These are phyloP conservation scores for Syrphus vitripennis DNA, from an alignment of 2,888 invertebrate genomes.

Conservation along the genomic window DNA sequence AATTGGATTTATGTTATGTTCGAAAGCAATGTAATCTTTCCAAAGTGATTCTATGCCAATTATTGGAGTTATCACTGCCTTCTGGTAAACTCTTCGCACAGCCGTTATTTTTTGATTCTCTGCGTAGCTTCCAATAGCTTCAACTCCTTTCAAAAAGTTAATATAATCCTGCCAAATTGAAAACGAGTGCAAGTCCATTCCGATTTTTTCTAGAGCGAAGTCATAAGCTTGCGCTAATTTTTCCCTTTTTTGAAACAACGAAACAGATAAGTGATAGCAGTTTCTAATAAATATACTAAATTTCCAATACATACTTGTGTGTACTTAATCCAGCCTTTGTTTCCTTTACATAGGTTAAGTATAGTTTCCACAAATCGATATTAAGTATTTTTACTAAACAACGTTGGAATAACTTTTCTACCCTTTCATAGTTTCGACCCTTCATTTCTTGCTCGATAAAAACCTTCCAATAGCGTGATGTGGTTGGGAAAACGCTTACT, in stretches of 20 bases:
- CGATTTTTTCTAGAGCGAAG: conserved; percentile 99
- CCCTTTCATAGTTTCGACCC: conserved; percentile 97
- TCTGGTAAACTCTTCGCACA: conserved; percentile 97
- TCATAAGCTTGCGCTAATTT: conserved; percentile 99
- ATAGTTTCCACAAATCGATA: conserved; percentile 99
- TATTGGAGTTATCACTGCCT: conserved; percentile 97
- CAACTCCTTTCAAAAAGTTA: conserved; percentile 96
- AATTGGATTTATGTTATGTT: conserved; percentile 91
- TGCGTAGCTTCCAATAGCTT: conserved; percentile 98
- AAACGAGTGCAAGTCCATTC: conserved; percentile 98
- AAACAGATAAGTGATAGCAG: neutral
- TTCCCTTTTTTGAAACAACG: conserved; percentile 87
- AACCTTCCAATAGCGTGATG: conserved; percentile 99
- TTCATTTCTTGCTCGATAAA: conserved; percentile 99
- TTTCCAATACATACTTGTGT: no score
- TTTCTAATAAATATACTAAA: no score
- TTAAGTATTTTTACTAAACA: conserved; percentile 99
- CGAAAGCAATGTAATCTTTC: conserved; percentile 99
- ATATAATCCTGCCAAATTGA: conserved; percentile 99
- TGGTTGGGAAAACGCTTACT: conserved; percentile 96
- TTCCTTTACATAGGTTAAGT: conserved; percentile 98
- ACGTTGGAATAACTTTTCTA: conserved; percentile 99
- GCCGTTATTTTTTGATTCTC: conserved; percentile 99
- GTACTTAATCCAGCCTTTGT: conserved; percentile 96
- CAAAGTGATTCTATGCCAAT: conserved; percentile 97